Evolutionary conservation across 2,888 invertebrate genomes (phyloP), one percentile per base, ranked within the genome.

Genomic region (Melangyna quadrimaculata): DNA sequence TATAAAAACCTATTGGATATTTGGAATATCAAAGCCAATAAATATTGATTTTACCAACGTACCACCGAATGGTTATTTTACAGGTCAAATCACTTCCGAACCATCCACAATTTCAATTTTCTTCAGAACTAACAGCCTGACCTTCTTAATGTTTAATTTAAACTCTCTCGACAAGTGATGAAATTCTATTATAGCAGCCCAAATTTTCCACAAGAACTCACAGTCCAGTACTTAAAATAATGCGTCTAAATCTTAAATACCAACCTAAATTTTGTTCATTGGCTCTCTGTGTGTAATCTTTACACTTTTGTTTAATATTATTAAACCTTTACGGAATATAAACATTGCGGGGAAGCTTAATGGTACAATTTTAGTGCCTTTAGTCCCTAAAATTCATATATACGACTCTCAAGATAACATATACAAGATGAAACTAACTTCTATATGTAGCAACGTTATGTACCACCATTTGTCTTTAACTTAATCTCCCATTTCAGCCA

Each of bases 381-480:
- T 55, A 17, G 17, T 10, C 55, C 17, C 10, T n/a, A n/a, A 55
- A 55, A 55, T 27, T 29, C 53, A 17, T 53, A 53, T 24, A 14
- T 7, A 29, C n/a, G 37, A 78, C 17, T 67, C 59, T 61, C 10
- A 10, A 37, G 45, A 55, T 53, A 53, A 27, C n/a, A 27, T 17
- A 27, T 3, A 63, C 14, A 57, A 22, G 12, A 59, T 35, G 24
- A 24, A 43, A 67, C 59, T 59, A n/a, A n/a, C n/a, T n/a, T n/a
- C n/a, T n/a, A n/a, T n/a, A n/a, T n/a, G n/a, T n/a, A n/a, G n/a
- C n/a, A n/a, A n/a, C n/a, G n/a, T n/a, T n/a, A n/a, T n/a, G n/a
- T n/a, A n/a, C n/a, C n/a, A n/a, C 37, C 35, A 61, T 75, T 75
- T 72, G 67, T 84, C 53, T 79, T 74, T 51, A 48, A 65, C 19